Conservation (phyloP, 2,797 vertebrate species). For the Paramormyrops hopkinsi region DNA sequence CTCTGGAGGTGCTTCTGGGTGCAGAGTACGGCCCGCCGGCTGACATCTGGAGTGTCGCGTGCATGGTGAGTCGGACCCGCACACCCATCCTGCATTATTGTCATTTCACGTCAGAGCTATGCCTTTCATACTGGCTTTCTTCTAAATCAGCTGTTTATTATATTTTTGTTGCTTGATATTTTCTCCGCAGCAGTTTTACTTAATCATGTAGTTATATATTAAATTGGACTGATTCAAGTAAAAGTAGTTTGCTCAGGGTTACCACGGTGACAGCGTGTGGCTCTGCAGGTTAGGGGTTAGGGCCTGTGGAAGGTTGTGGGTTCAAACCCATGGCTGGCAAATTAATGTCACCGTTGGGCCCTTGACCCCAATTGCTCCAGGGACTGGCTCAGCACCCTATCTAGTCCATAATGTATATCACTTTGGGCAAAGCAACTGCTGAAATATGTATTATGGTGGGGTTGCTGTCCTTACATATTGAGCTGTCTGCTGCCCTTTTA, state of each 20-base stretch:
- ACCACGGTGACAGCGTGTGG: not conserved
- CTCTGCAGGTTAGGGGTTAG: not conserved
- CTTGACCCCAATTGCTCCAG: not conserved
- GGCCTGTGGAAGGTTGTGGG: not conserved
- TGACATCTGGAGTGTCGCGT: conserved; percentile 81
- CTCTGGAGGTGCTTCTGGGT: conserved; percentile 78
- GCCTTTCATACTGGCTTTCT: not conserved
- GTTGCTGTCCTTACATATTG: not conserved
- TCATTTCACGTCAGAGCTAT: not conserved
- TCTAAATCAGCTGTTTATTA: not conserved
- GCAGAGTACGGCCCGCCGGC: conserved; percentile 70
- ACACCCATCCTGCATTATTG: not conserved
- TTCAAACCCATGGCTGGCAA: not conserved
- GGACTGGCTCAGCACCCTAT: not conserved
- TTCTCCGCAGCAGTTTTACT: not conserved
- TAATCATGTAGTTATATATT: not conserved
- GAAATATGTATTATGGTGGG: not conserved
- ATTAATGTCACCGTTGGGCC: not conserved
- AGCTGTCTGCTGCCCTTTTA: not conserved
- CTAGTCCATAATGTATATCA: not conserved
- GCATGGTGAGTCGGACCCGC: conserved; percentile 62
- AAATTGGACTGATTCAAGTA: not conserved
- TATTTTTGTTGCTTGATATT: not conserved
- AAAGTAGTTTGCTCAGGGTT: not conserved
- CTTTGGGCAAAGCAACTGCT: not conserved